Evolutionary conservation across 1,140 invertebrate genomes (phyloP), one percentile per base, ranked within the genome.

Genomic region (Notospermus geniculatus): DNA sequence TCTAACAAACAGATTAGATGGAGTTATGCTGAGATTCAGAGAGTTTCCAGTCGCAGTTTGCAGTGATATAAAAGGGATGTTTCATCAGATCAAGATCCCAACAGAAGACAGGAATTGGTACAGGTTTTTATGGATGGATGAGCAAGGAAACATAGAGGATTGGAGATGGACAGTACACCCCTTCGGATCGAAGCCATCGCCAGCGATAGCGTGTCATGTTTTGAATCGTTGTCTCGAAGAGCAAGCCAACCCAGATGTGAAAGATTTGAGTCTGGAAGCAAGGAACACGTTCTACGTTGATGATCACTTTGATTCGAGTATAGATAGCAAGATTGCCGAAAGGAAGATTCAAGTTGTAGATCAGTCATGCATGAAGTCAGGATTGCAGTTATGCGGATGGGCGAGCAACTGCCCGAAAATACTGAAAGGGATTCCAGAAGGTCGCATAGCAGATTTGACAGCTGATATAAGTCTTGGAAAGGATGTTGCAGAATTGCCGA

Each of bases 1-100:
- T 54, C 43, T 83, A 0, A 78, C 82, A 67, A 70, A 28, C 41
- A 45, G 59, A 25, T 39, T 68, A 27, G 28, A 59, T 19, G 64
- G 43, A n/a, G 65, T 67, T 11, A 43, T 68, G 1, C 19, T 67
- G 15, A 50, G 60, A n/a, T 68, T 68, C 29, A 58, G 66, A 22
- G n/a, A 54, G 22, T 22, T 39, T 15, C 39, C 32, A 30, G 54
- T 68, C 1, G 64, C 64, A 17, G n/a, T 65, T 1, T 7, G 46
- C n/a, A 50, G 46, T 50, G 25, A 50, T n/a, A 50, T 50, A 9
- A 4, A 50, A n/a, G n/a, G 46, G 4, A 50, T 50, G 46, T 50
- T 50, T 50, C 46, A 50, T 50, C 46, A 50, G 25, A 50, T 5
- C 25, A 19, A 50, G 25, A 27, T 50, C 25, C 19, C n/a, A 19